Percentiles rank a stretch among this genome's conserved stretches.
These are phyloP conservation scores for Varanus salvator DNA, from an alignment of 2,113 vertebrate species.

Conservation along the genomic window DNA sequence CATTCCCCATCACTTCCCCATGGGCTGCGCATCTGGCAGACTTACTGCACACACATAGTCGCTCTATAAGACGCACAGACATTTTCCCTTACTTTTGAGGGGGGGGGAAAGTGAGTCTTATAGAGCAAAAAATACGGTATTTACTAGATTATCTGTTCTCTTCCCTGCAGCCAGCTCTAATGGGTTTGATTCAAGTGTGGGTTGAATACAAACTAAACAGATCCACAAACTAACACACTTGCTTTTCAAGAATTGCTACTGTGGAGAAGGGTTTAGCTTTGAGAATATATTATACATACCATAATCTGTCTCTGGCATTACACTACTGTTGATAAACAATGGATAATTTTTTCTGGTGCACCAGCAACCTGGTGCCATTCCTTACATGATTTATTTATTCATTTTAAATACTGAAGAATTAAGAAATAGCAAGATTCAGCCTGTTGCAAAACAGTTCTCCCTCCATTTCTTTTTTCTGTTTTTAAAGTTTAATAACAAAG, in stretches of 20 bases:
- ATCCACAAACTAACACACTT: background rate
- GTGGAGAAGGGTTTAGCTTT: background rate
- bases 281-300: constrained; percentile 35
- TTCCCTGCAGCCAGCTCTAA: too few species aligned
- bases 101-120: too few species aligned
- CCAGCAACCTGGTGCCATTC: constrained; percentile 53
- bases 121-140: too few species aligned
- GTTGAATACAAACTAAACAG: background rate
- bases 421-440: constrained; percentile 27
- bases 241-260: background rate
- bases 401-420: background rate
- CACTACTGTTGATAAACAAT: constrained; percentile 60
- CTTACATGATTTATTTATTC: constrained; percentile 60
- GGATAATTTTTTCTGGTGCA: background rate
- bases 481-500: background rate
- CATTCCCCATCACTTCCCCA: too few species aligned
- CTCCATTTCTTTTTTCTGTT: background rate
- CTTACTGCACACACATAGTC: too few species aligned
- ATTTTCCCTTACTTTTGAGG: too few species aligned
- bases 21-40: too few species aligned
- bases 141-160: background rate
- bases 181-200: background rate
- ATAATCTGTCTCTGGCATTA: constrained; percentile 54
- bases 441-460: constrained; percentile 26
- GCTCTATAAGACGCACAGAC: too few species aligned